Evolutionary conservation across 2,113 vertebrate genomes (phyloP).

Genomic region (Grammomys dolichurus): DNA sequence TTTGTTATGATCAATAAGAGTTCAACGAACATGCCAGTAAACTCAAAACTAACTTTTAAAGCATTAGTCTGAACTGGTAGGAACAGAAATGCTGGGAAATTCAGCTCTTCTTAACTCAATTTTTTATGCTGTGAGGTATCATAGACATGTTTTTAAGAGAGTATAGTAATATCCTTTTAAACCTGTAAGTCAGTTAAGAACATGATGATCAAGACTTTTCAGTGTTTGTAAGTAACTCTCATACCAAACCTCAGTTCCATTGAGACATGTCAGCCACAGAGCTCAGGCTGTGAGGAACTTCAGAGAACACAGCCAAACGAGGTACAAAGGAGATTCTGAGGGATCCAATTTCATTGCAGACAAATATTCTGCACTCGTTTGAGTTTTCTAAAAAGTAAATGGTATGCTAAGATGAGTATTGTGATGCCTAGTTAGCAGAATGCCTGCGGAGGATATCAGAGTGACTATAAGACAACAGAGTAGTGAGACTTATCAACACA

Average conservation of each 20-base stretch:
- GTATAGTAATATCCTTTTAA: neutral
- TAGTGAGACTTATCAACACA: neutral
- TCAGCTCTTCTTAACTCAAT: neutral
- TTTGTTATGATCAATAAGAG: constrained; percentile 15
- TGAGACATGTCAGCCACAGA: neutral
- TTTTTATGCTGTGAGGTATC: rapidly evolving
- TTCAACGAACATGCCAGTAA: neutral
- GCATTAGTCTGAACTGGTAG: neutral
- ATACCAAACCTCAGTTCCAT: neutral
- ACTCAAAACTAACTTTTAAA: neutral
- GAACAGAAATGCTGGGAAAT: neutral
- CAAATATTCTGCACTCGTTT: neutral
- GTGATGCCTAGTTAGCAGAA: neutral
- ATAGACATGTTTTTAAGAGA: neutral
- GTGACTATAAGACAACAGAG: neutral
- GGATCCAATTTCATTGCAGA: neutral
- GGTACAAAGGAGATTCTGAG: neutral
- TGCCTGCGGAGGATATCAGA: neutral
- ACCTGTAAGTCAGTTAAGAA: neutral
- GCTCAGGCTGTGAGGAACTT: neutral
- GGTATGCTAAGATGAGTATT: rapidly evolving
- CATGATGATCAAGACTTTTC: neutral
- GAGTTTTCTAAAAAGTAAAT: neutral
- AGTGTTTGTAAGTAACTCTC: neutral
- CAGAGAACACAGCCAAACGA: neutral